Conservation (phyloP, 2,888 invertebrate genomes). For the Cenopis cana region DNA sequence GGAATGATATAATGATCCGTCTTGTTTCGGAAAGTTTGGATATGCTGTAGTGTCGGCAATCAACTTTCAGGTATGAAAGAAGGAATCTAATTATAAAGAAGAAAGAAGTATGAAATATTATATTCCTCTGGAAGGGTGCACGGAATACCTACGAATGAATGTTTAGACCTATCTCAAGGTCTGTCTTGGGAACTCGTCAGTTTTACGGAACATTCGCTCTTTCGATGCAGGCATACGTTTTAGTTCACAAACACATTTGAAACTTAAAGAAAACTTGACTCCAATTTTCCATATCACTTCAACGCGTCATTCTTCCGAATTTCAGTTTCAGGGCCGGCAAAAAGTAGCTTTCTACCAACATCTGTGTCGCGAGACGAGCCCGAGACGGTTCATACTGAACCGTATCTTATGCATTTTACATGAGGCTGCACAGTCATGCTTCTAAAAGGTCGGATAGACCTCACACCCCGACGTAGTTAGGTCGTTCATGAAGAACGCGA, state of each 20-base stretch:
- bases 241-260: not conserved
- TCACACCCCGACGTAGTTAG: not conserved
- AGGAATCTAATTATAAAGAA: no score
- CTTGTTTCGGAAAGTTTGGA: no score
- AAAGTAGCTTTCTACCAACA: conserved; percentile 74
- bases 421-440: conserved; percentile 64
- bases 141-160: no score
- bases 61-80: no score
- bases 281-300: conserved; percentile 32
- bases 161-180: no score
- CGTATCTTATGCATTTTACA: conserved; percentile 88
- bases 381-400: conserved; percentile 65
- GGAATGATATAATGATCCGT: no score
- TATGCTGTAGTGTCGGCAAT: no score
- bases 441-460: not conserved
- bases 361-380: conserved; percentile 75
- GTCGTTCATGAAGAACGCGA: not conserved
- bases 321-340: conserved; percentile 58
- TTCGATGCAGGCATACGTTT: not conserved
- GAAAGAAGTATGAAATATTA: no score
- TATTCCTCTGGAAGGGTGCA: no score
- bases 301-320: conserved; percentile 37
- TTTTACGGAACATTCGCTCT: not conserved
- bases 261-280: not conserved
- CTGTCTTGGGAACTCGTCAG: no score